Percentiles rank a stretch among this genome's conserved stretches.
These are phyloP conservation scores for Aradus depressus DNA, from an alignment of 2,888 invertebrate genomes.

Conservation along the genomic window DNA sequence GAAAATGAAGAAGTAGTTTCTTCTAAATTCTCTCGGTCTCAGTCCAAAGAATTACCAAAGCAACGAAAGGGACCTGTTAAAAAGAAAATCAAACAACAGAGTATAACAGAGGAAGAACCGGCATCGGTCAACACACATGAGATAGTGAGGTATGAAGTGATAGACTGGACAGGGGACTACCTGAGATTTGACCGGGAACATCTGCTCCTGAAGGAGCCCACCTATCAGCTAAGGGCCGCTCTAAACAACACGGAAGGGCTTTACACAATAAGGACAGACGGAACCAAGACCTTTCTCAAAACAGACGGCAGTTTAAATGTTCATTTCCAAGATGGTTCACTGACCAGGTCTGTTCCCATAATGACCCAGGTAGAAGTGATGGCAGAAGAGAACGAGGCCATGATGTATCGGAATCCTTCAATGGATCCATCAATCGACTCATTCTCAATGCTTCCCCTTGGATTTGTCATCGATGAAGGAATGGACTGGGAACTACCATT, in stretches of 20 bases:
- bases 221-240: constrained; percentile 1
- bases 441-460: too few species aligned
- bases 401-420: too few species aligned
- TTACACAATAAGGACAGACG: constrained; percentile 2
- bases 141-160: constrained; percentile 6
- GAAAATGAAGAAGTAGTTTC: not conserved
- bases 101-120: not conserved
- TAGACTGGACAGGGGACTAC: not conserved
- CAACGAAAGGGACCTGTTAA: too few species aligned
- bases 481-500: not conserved
- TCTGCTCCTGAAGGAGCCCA: not conserved
- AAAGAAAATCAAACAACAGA: not conserved
- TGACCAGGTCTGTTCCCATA: too few species aligned
- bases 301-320: not conserved
- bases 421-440: too few species aligned
- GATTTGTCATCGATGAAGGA: too few species aligned
- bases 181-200: not conserved
- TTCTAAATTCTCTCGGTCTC: too few species aligned
- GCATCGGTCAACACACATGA: not conserved
- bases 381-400: too few species aligned
- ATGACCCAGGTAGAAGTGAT: too few species aligned
- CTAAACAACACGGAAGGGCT: not conserved
- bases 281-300: constrained; percentile 3
- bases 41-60: too few species aligned
- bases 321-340: constrained; percentile 1